A percentile compares a stretch with the other conserved stretches of the same genome.
These are phyloP conservation scores for Proteles cristata DNA, from an alignment of 2,113 vertebrate genomes.

Conservation along the genomic window DNA sequence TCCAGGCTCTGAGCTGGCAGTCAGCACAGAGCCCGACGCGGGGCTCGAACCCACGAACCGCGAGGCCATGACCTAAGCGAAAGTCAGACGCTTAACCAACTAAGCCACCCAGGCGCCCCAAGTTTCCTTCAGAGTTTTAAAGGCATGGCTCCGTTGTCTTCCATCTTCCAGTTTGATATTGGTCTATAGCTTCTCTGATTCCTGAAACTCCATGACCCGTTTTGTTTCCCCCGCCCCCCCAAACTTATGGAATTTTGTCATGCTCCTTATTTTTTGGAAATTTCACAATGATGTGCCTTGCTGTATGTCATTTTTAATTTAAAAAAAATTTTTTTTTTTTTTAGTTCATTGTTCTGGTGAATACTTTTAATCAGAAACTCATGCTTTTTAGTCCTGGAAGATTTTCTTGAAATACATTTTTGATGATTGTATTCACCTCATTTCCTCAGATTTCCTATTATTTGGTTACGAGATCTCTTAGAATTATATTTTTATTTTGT, in stretches of 20 bases:
- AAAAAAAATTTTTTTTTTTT: neutral
- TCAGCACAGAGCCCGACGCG: too few relatives aligned
- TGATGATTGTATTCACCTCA: neutral
- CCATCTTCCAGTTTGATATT: neutral
- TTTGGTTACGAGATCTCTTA: neutral
- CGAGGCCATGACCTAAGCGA: too few relatives aligned
- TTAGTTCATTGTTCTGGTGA: neutral
- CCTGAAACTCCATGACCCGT: neutral
- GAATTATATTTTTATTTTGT: constrained; percentile 8
- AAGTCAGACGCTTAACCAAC: too few relatives aligned
- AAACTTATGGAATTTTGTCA: neutral
- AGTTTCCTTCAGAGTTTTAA: constrained; percentile 29
- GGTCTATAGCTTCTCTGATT: neutral
- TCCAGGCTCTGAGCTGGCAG: too few relatives aligned
- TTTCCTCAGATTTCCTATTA: neutral
- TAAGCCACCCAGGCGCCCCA: too few relatives aligned
- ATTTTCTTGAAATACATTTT: neutral
- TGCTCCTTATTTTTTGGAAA: neutral
- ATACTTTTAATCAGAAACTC: neutral
- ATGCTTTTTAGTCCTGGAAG: neutral
- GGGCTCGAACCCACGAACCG: too few relatives aligned
- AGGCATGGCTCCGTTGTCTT: neutral
- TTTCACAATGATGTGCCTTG: neutral
- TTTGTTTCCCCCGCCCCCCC: neutral
- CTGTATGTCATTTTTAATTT: neutral